Base-by-base conservation (phyloP, 2,888 invertebrate species). In the Cistogaster globosa region DNA sequence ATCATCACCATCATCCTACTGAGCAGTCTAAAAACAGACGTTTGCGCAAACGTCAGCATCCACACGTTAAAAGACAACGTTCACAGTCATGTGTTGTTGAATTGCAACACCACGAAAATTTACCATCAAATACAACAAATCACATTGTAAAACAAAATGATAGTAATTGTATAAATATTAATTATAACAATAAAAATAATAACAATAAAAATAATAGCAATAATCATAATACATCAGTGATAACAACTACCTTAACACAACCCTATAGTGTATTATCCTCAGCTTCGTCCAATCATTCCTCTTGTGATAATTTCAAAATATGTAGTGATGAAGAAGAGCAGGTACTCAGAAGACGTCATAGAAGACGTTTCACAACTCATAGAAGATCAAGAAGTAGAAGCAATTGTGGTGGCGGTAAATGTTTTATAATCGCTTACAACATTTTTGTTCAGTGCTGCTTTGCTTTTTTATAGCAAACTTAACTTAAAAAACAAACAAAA, bases 51-150 rank as follows among this genome's bases (percentile, higher is more conserved):
- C 87, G 75, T 75, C 84, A 32, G 58, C 80, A 86, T 65, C 74
- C 85, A 22, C 84, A 83, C 26, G 75, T 86, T 18, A 80, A 69
- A 48, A 60, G 86, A 62, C 83, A 85, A 63, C 91, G 91, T 63
- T 90, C 91, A 20, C 89, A 88, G 36, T 91, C 91, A 60, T 91
- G 91, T 84, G 89, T 89, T 87, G 90, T 91, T 71, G 90, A 90
- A 84, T 77, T 85, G 53, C 78, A 75, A 58, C 74, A 68, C 9
- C 67, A 63, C 14, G 60, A 53, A 9, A 63, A 62, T 62, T n/a
- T 22, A 86, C 26, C 88, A 84, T 36, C 78, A 76, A 57, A 76
- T 77, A 38, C 87, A 84, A 87, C 77, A 71, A 63, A 80, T 77
- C 82, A 82, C 48, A 67, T 75, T 63, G 67, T 79, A 58, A 82